Percentiles rank a stretch among this genome's conserved stretches.
These are phyloP conservation scores for Teleogryllus occipitalis DNA, from an alignment of 1,140 invertebrate species.

Conservation along the genomic window DNA sequence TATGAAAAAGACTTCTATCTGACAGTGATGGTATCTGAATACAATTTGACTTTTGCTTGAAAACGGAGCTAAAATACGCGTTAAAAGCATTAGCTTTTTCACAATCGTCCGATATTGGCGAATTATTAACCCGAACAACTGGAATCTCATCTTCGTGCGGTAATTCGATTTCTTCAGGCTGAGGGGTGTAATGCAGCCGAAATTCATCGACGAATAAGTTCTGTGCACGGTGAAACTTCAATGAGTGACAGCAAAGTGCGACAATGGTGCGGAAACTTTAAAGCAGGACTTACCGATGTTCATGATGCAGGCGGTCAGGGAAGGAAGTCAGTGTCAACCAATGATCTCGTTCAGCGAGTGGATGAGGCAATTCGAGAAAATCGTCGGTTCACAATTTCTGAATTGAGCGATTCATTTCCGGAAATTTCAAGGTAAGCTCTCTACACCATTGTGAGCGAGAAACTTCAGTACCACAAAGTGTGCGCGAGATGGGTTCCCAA, in stretches of 20 bases:
- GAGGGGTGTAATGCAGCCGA: too few species aligned
- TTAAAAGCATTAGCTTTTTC: too few species aligned
- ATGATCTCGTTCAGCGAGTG: not conserved
- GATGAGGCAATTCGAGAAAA: not conserved
- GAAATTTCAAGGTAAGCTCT: slow-evolving; percentile 2
- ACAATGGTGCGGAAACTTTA: not conserved
- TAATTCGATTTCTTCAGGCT: too few species aligned
- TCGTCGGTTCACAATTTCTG: not conserved
- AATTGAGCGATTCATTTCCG: not conserved
- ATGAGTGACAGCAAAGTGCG: not conserved
- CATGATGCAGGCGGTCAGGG: not conserved
- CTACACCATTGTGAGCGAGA: not conserved
- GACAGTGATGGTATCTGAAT: too few species aligned
- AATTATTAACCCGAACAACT: too few species aligned
- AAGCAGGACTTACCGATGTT: not conserved
- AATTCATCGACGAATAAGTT: too few species aligned
- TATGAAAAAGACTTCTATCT: too few species aligned
- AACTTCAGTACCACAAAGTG: not conserved
- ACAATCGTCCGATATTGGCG: too few species aligned
- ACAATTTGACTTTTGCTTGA: too few species aligned
- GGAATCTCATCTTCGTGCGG: too few species aligned
- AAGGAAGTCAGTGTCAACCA: not conserved
- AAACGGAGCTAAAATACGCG: too few species aligned
- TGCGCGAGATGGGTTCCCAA: not conserved
- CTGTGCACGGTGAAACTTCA: not conserved